These are phyloP conservation scores for Oreocharis arfaki DNA, from an alignment of 2,113 vertebrate genomes.

Conservation along the genomic window DNA sequence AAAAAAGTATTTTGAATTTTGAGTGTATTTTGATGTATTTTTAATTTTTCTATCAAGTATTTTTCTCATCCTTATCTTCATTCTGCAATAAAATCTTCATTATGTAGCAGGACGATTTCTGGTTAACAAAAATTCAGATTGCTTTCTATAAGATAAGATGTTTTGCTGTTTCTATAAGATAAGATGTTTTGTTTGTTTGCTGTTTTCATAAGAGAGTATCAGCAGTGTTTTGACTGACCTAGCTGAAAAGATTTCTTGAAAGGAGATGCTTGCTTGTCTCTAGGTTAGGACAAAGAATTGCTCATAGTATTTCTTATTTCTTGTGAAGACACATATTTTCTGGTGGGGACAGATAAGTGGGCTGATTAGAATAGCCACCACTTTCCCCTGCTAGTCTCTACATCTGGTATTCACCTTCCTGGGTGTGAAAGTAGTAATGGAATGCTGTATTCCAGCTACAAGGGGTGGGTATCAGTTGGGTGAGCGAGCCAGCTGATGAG, in stretches of 20 bases:
- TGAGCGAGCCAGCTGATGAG: not conserved
- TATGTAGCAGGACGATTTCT: not conserved
- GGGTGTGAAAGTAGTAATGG: not conserved
- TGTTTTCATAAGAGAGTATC: not conserved
- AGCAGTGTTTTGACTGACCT: not conserved
- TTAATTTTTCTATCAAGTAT: not conserved
- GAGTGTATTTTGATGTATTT: not conserved
- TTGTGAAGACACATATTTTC: rapidly evolving
- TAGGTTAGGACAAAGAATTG: not conserved
- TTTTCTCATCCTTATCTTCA: not conserved
- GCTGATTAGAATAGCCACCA: not conserved
- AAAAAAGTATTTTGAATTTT: not conserved
- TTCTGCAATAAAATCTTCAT: not conserved
- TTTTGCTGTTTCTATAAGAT: not conserved
- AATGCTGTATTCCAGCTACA: not conserved
- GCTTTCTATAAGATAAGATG: not conserved
- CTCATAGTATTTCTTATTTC: not conserved
- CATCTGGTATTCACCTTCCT: not conserved
- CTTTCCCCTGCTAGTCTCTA: not conserved
- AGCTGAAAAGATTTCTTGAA: not conserved
- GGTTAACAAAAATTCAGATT: not conserved
- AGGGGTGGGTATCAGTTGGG: not conserved
- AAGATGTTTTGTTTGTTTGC: not conserved
- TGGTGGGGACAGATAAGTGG: not conserved
- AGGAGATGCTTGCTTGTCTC: not conserved